Base-by-base conservation (phyloP, 1,140 invertebrate species). In the Aethina tumida region DNA sequence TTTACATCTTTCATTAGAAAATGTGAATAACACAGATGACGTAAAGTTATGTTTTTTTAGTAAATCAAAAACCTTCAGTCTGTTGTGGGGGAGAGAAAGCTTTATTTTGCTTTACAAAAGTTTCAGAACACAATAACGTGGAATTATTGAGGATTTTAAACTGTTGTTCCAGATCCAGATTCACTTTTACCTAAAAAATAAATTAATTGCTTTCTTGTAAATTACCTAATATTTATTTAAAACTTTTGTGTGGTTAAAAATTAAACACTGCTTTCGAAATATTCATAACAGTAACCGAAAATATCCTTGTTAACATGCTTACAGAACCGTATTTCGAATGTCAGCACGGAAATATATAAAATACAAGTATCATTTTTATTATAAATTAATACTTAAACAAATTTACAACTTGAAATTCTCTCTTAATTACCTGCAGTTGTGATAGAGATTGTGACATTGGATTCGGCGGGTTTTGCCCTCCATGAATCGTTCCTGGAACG, bases 391-490 rank as follows among this genome's bases (percentile, higher is more conserved):
- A 19, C 17, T 17, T 22, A 20, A 26, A 4, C 15, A 9, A 7
- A 27, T 46, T 21, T 31, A 27, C 31, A 27, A 8, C 10, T 4
- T 43, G 9, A 32, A 7, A 14, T n/a, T 13, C 6, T 13, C 14
- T n/a, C 12, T 30, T 30, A 38, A 18, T 28, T 37, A 35, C 39
- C 24, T 21, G 18, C 21, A n/a, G 2, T 19, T 2, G 9, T 3
- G n/a, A 15, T 12, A 19, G 21, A 32, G 8, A n/a, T 16, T 39
- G 29, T 24, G 28, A 9, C 14, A 47, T n/a, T n/a, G n/a, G n/a
- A n/a, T n/a, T n/a, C n/a, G n/a, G n/a, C n/a, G n/a, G n/a, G 47
- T 46, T 50, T 52, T 33, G 54, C 47, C 37, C 57, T 51, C 59
- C 59, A 61, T 4, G 52, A 56, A 39, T 61, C 57, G 20, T 34